Evolutionary conservation across 1,140 invertebrate species (phyloP).

Genomic region (Drosophila fuyamai): DNA sequence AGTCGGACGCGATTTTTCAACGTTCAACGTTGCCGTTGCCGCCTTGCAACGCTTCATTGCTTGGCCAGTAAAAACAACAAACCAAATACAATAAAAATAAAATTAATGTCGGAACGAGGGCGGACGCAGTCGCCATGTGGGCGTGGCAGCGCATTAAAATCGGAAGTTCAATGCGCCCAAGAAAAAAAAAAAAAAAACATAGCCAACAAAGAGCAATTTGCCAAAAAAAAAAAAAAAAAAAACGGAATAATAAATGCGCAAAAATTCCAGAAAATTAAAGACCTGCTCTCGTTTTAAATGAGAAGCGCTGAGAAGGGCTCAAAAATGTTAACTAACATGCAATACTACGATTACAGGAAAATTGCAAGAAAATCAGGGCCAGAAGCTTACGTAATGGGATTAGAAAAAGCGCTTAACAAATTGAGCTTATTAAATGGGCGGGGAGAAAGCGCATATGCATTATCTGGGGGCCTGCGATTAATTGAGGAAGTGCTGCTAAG

Average conservation of each 20-base stretch:
- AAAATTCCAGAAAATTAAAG: constrained; percentile 11
- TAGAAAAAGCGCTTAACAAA: constrained; percentile 14
- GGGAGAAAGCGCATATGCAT: background rate
- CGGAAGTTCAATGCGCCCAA: constrained; percentile 70
- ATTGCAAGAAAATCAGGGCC: constrained; percentile 1
- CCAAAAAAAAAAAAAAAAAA: constrained; percentile 3
- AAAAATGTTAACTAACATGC: constrained; percentile 48
- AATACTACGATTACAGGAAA: constrained; percentile 20
- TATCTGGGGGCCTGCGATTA: background rate
- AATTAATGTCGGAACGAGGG: constrained; percentile 56
- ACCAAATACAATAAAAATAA: constrained; percentile 63
- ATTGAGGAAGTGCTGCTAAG: constrained; percentile 19
- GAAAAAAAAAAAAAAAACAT: background rate
- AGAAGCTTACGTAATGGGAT: constrained; percentile 31
- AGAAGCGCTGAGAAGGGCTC: constrained; percentile 25
- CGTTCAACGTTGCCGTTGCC: constrained; percentile 46
- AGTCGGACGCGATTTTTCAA: constrained; percentile 71
- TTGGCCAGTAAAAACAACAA: constrained; percentile 23
- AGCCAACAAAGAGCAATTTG: background rate
- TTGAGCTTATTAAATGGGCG: constrained; percentile 11
- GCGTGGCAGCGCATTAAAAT: constrained; percentile 51
- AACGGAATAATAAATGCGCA: background rate
- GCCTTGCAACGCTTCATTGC: constrained; percentile 80
- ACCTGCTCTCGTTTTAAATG: background rate
- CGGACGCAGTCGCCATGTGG: constrained; percentile 26